These are phyloP conservation scores for Tychaedon coryphoeus DNA, from an alignment of 2,113 vertebrate genomes.

Conservation along the genomic window DNA sequence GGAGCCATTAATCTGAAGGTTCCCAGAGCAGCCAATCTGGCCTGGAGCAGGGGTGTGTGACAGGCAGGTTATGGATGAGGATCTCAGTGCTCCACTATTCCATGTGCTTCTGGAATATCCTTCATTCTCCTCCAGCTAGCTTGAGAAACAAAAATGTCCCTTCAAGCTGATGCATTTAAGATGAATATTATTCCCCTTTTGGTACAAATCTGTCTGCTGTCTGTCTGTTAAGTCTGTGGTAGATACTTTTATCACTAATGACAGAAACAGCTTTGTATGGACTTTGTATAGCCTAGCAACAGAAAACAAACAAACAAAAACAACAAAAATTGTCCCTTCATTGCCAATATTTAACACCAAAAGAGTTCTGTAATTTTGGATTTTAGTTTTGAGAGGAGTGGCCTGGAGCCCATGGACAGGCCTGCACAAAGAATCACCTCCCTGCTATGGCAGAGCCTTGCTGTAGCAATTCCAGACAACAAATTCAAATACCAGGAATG, in stretches of 20 bases:
- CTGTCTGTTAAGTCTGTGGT: neutral
- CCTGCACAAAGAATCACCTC: neutral
- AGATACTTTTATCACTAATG: neutral
- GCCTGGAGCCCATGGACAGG: neutral
- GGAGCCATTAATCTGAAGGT: constrained; percentile 12
- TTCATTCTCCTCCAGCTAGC: neutral
- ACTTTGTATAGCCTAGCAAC: neutral
- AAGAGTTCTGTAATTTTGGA: neutral
- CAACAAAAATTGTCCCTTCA: neutral
- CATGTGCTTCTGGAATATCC: neutral
- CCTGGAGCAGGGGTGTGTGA: neutral
- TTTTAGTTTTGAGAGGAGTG: neutral
- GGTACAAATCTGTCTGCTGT: neutral
- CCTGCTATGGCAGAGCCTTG: neutral
- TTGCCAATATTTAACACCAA: neutral
- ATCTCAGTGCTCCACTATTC: neutral
- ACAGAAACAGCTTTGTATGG: neutral
- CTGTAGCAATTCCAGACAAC: neutral
- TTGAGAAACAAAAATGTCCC: neutral
- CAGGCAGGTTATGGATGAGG: constrained; percentile 25
- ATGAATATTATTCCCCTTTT: neutral
- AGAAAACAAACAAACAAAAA: neutral
- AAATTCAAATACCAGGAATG: neutral
- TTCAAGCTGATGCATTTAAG: neutral
- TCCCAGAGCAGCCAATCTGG: constrained; percentile 21